Base-by-base conservation (phyloP, 2,113 vertebrate genomes). In the Rhinopomastus cyanomelas region DNA sequence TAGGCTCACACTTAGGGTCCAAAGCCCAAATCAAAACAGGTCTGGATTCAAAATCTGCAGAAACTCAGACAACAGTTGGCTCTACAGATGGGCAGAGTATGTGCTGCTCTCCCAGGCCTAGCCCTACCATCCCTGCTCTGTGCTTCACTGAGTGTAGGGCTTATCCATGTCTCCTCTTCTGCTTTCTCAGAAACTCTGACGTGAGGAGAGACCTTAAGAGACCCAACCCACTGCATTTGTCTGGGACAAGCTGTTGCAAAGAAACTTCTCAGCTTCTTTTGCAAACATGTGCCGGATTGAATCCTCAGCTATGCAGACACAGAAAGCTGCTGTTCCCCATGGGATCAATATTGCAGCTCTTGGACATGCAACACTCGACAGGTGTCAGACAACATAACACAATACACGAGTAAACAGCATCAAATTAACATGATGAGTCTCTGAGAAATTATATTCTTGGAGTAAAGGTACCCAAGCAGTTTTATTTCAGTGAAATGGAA, bases 391-490 rank as follows among this genome's bases (percentile, higher is more conserved):
- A 76, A 48, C 17, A 32, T 68, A 52, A 92, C 67, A 60, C 75
- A 79, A 78, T 44, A 6, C 8, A 37, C 60, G 20, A 11, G 44
- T 42, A 89, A 90, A 92, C n/a, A 68, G 27, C 37, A 66, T 37
- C 66, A 79, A 85, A 90, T 89, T 75, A 81, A 73, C 72, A 39
- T 62, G 74, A 69, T 44, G 89, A 69, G 30, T 60, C 34, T 74
- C 52, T 3, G 16, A 74, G 64, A 94, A 85, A 83, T 77, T 62
- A 62, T 11, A 25, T 39, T 51, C 27, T 85, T 27, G 39, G 55
- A 82, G 59, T 2, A 73, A 79, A 85, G 60, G 76, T 46, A 80
- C 59, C 64, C 46, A 76, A 88, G 71, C 27, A n/a, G 44, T 60
- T 77, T 46, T 25, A 64, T 48, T 69, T 56, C 39, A 56, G 15